A percentile compares a stretch with the other conserved stretches of the same genome.
Evolutionary conservation across 2,888 invertebrate genomes (phyloP).

Genomic region (Epinotia demarniana): DNA sequence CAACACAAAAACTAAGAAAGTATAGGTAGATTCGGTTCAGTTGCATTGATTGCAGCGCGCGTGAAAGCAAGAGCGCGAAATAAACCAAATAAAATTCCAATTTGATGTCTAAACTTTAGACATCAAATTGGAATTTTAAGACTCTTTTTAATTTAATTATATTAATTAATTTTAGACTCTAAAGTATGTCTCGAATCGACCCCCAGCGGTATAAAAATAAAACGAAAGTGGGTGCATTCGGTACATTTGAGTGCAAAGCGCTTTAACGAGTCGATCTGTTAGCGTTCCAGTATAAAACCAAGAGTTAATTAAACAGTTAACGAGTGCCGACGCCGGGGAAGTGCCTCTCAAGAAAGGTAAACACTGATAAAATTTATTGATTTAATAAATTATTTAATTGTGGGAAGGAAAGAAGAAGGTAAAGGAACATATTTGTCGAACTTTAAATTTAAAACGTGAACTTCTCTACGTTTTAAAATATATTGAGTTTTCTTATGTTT

Average conservation of each 20-base stretch:
- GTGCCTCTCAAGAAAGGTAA: neutral
- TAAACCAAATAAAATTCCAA: no score
- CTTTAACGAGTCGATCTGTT: constrained; percentile 17
- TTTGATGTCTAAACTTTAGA: no score
- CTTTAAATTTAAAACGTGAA: neutral
- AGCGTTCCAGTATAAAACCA: constrained; percentile 18
- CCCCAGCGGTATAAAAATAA: neutral
- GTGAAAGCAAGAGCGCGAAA: no score
- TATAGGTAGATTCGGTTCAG: no score
- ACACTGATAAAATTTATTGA: constrained; percentile 13
- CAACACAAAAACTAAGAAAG: no score
- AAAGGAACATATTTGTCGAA: neutral
- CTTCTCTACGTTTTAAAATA: neutral
- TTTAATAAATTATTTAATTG: neutral
- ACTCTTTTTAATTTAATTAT: no score
- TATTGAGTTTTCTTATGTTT: no score
- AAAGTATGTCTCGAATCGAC: no score
- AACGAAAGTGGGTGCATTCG: constrained; percentile 27
- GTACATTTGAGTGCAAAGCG: constrained; percentile 18
- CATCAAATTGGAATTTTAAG: no score
- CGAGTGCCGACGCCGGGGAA: neutral
- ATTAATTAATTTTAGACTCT: no score
- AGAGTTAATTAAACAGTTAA: constrained; percentile 32
- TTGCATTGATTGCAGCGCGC: no score
- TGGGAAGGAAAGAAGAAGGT: neutral